Evolutionary conservation across 2,797 vertebrate genomes (phyloP).

Genomic region (Australoheros facetus): DNA sequence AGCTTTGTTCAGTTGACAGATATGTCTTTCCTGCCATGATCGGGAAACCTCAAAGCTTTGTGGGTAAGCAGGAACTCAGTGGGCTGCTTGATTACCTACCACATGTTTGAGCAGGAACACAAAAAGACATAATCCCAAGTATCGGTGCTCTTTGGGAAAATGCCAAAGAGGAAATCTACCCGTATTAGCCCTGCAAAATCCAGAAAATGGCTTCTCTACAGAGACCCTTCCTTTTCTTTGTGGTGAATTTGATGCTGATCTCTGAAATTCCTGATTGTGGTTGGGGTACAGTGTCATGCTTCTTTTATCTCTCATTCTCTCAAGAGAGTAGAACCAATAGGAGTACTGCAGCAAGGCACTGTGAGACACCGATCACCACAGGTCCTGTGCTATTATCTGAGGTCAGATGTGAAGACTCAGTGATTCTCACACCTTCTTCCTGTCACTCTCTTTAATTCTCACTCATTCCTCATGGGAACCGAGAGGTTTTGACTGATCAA

Average conservation of each 20-base stretch:
- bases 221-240: constrained; percentile 12
- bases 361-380: constrained; percentile 42
- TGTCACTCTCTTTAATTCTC: constrained; percentile 51
- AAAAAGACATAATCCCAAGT: not conserved
- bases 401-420: constrained; percentile 65
- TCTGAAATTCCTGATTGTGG: constrained; percentile 55
- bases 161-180: not conserved
- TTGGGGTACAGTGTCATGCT: constrained; percentile 43
- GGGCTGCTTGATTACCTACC: constrained; percentile 32
- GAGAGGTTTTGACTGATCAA: constrained; percentile 66
- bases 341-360: constrained; percentile 1
- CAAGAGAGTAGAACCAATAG: constrained; percentile 38
- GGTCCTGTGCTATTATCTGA: constrained; percentile 65
- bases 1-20: constrained; percentile 57
- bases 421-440: constrained; percentile 41
- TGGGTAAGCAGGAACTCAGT: constrained; percentile 13
- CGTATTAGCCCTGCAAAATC: not conserved
- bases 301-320: constrained; percentile 62
- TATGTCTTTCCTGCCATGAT: constrained; percentile 30
- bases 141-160: not conserved
- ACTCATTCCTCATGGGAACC: constrained; percentile 44
- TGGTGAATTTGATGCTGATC: constrained; percentile 46
- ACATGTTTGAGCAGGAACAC: constrained; percentile 14
- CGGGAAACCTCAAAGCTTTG: constrained; percentile 23
- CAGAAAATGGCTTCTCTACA: constrained; percentile 4